Base-by-base conservation (phyloP, 2,113 vertebrate genomes). In the Zosterops japonicus region DNA sequence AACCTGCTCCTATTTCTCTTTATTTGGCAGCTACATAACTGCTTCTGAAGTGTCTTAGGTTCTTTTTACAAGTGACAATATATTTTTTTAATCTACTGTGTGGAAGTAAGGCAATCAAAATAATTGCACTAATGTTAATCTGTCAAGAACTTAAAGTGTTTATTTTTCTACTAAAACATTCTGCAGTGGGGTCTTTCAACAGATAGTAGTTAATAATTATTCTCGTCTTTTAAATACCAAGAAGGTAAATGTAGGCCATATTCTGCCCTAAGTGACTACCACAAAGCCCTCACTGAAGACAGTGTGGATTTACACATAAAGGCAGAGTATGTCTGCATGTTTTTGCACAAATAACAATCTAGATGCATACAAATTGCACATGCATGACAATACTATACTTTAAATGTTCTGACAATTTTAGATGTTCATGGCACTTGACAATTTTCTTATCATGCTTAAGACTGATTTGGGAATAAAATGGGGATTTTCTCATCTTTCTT, bases 91-190 rank as follows among this genome's bases (percentile, higher is more conserved):
- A 94, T 89, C 89, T 95, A 50, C 63, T 93, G 83, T 91, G 85
- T 94, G 67, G 88, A 80, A 94, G 75, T 74, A 87, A 95, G 81
- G 70, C 78, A 80, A 93, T 95, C 76, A 85, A 94, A 95, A 80
- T 93, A 88, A 93, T 96, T 95, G 95, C 95, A 96, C 95, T 97
- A 95, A 93, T 77, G 67, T 96, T 87, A 90, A 90, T 46, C 90
- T 93, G 74, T 70, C 90, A 85, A 21, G 87, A 93, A 95, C 56
- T 91, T 90, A 67, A 96, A 94, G 91, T 94, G 75, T 95, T 90
- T 97, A 95, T 97, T 97, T 96, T 96, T 97, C 87, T 93, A 96
- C 76, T 90, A 94, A 95, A 95, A 47, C 53, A 55, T 96, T 94
- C 52, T 90, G 63, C 70, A 74, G 49, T 41, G 67, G 75, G 65